Evolutionary conservation across 2,113 vertebrate genomes (phyloP).

Genomic region (Irena cyanogastra): DNA sequence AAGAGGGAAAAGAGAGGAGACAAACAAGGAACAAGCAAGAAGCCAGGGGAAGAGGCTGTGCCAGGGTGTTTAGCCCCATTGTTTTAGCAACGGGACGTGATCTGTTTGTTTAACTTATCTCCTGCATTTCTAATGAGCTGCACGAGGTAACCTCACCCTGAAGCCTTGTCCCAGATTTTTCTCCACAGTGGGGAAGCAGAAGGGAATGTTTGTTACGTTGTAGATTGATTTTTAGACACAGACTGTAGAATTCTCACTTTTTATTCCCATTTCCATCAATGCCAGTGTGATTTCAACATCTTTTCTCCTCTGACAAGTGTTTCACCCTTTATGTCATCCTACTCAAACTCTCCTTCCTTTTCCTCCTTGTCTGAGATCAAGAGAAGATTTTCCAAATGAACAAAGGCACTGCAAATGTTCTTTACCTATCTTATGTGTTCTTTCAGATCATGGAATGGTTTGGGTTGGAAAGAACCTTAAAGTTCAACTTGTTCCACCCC

Average conservation of each 20-base stretch:
- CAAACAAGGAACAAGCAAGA: not conserved
- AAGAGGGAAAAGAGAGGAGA: not conserved
- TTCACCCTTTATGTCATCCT: not conserved
- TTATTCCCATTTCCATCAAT: not conserved
- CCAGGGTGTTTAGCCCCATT: not conserved
- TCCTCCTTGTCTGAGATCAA: not conserved
- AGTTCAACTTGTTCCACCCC: accelerated
- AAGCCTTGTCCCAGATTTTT: not conserved
- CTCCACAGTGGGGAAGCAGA: not conserved
- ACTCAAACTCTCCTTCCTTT: not conserved
- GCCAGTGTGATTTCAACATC: not conserved
- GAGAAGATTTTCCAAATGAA: not conserved
- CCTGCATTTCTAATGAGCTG: not conserved
- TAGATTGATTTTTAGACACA: not conserved
- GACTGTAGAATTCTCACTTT: not conserved
- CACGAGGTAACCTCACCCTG: not conserved
- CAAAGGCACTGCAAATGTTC: not conserved
- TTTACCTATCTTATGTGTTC: not conserved
- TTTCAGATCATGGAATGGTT: not conserved
- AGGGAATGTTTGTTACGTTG: not conserved
- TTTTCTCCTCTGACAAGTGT: not conserved
- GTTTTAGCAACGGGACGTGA: not conserved
- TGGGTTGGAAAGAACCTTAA: not conserved
- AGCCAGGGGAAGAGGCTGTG: not conserved
- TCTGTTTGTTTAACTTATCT: not conserved